phyloP scores from a whole-genome alignment of 2,888 invertebrate species.

The Volucella zonaria region DNA sequence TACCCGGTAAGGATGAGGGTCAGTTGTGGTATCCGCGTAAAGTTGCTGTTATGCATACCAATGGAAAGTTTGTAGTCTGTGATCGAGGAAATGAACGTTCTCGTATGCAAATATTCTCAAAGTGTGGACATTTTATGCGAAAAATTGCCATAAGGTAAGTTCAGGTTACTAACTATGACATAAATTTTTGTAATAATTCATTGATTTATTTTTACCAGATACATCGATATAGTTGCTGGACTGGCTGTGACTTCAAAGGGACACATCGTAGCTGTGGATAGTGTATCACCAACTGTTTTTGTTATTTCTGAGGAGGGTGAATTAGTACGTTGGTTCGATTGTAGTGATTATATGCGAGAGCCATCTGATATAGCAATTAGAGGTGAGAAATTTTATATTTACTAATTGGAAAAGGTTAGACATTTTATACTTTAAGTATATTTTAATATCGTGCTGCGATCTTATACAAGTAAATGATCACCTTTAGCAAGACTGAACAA shows the following conservation, averaged over 20 bases:
- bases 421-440: neutral
- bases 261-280: constrained; percentile 97
- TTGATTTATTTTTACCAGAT: constrained; percentile 82
- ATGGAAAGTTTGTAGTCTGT: constrained; percentile 97
- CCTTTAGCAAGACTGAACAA: no score
- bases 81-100: constrained; percentile 98
- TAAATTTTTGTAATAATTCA: neutral
- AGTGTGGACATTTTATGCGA: constrained; percentile 96
- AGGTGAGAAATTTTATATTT: constrained; percentile 84
- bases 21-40: constrained; percentile 98
- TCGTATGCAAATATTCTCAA: constrained; percentile 98
- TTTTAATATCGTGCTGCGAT: no score
- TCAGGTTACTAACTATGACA: neutral
- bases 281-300: constrained; percentile 98
- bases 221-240: constrained; percentile 96
- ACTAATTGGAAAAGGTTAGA: neutral
- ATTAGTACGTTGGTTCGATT: constrained; percentile 97
- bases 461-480: no score
- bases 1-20: constrained; percentile 97
- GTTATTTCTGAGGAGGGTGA: constrained; percentile 96
- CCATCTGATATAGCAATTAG: constrained; percentile 98
- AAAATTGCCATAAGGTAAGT: constrained; percentile 91
- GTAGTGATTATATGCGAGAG: constrained; percentile 98
- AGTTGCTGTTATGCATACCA: constrained; percentile 94
- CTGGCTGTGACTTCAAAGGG: constrained; percentile 95